Percentiles rank a stretch among this genome's conserved stretches.
phyloP scores from a whole-genome alignment of 2,888 invertebrate genomes.

The Keiferia lycopersicella region DNA sequence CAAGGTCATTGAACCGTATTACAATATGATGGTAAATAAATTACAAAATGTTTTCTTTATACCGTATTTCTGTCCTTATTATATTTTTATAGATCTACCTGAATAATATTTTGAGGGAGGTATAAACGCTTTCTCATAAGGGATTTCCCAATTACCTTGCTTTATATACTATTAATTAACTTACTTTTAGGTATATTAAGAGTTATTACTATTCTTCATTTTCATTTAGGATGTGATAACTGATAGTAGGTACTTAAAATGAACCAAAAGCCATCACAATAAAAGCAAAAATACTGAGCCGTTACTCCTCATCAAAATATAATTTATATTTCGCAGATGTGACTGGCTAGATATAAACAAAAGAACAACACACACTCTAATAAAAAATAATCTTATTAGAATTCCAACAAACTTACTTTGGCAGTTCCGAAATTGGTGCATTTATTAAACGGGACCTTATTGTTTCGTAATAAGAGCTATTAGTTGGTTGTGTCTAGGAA shows the following conservation, averaged over 20 bases:
- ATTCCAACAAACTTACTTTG: slow-evolving; percentile 15
- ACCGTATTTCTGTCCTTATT: no score
- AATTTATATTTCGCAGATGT: slow-evolving; percentile 26
- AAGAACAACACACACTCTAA: slow-evolving; percentile 10
- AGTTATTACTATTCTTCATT: no score
- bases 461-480: slow-evolving; percentile 43
- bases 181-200: no score
- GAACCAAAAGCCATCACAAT: no score
- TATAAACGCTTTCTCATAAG: no score
- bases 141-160: no score
- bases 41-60: not conserved
- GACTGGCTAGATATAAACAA: slow-evolving; percentile 20
- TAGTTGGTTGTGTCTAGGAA: slow-evolving; percentile 38
- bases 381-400: slow-evolving; percentile 20
- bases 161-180: no score
- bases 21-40: not conserved
- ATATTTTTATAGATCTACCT: no score
- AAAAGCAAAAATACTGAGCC: not conserved
- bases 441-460: slow-evolving; percentile 33
- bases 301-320: not conserved
- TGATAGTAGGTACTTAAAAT: no score
- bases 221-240: no score
- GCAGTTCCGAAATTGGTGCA: not conserved
- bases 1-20: slow-evolving; percentile 3
- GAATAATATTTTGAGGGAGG: no score